Evolutionary conservation across 2,113 vertebrate species (phyloP).

Genomic region (Tragelaphus buxtoni): DNA sequence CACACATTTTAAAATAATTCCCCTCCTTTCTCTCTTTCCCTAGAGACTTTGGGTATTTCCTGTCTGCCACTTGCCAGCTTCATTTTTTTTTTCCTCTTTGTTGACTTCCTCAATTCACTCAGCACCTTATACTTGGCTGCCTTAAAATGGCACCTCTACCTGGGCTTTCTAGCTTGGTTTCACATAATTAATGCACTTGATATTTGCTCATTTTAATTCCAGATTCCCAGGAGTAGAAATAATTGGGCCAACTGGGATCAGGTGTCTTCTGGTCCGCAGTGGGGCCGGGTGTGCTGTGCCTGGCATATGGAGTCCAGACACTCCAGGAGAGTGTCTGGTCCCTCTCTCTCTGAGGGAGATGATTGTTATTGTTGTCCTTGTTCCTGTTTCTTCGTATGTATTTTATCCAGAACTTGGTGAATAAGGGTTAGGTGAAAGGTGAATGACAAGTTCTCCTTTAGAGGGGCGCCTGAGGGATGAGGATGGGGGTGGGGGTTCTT

Average conservation of each 20-base stretch:
- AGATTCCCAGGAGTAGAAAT: neutral
- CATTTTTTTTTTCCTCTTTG: neutral
- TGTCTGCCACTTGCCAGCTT: neutral
- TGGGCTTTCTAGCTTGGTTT: neutral
- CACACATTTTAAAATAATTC: neutral
- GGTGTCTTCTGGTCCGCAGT: neutral
- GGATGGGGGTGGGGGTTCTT: neutral
- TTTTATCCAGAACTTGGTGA: neutral
- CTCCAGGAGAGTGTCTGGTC: too few species aligned
- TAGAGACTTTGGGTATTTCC: neutral
- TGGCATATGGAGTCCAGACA: rapidly evolving
- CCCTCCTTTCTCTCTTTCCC: neutral
- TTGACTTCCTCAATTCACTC: neutral
- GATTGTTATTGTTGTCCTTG: neutral
- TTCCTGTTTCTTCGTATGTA: neutral
- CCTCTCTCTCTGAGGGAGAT: neutral
- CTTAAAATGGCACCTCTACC: neutral
- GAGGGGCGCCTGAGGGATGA: rapidly evolving
- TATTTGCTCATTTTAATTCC: neutral
- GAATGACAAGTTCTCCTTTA: neutral
- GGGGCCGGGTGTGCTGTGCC: neutral
- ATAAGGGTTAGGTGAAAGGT: neutral
- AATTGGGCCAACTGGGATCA: neutral
- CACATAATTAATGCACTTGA: neutral
- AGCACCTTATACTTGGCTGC: neutral